Conservation (phyloP, 2,113 vertebrate species). For the Nycticorax nycticorax region DNA sequence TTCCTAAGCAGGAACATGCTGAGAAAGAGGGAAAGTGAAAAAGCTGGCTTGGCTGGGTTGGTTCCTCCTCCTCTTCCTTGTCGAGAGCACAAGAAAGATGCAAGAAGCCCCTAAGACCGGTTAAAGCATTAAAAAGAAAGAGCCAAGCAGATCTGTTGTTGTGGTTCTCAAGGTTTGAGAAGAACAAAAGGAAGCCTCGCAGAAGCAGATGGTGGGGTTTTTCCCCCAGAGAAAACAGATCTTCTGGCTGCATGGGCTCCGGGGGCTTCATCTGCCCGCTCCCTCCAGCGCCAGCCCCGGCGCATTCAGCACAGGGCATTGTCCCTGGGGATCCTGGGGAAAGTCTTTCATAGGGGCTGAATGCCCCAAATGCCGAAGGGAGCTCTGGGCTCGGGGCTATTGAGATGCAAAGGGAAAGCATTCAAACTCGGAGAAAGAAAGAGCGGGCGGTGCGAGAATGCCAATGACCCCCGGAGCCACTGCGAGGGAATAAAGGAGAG, state of each 20-base stretch:
- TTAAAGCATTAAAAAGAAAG: not conserved
- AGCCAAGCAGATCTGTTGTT: not conserved
- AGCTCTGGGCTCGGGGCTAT: not conserved
- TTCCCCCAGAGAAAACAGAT: not conserved
- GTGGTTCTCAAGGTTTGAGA: not conserved
- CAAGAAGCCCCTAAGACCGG: not conserved
- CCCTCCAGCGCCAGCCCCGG: not conserved
- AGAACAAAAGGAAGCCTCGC: not conserved
- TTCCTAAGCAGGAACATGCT: not conserved
- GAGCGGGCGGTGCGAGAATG: not conserved
- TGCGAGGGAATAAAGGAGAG: conserved; percentile 1
- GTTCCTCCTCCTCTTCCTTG: not conserved
- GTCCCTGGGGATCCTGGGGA: not conserved
- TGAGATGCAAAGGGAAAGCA: conserved; percentile 29
- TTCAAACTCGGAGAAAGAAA: not conserved
- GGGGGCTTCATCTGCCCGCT: not conserved
- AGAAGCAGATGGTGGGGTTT: not conserved
- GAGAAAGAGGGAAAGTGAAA: accelerated
- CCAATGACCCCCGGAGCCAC: not conserved
- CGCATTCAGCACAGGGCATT: not conserved
- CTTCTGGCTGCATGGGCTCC: not conserved
- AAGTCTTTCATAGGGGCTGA: accelerated
- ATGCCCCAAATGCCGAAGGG: not conserved
- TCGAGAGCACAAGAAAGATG: not conserved
- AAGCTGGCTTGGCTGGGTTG: not conserved